Conservation (phyloP, 2,797 vertebrate species). For the Tachyglossus aculeatus region DNA sequence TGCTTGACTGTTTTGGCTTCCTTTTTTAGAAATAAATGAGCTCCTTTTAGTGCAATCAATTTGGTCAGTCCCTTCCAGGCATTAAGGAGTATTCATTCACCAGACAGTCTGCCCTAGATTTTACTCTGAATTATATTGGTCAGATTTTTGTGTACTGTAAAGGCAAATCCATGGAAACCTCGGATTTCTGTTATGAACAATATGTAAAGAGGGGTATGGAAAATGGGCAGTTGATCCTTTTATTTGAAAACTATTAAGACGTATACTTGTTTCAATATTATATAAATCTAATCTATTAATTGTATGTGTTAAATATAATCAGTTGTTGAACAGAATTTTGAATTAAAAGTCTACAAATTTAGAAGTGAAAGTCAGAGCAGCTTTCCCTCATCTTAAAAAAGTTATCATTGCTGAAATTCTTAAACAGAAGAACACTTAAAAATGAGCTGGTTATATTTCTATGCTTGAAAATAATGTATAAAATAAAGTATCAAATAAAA, state of each 20-base stretch:
- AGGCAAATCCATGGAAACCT: constrained; percentile 26
- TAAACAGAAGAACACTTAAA: too few relatives aligned
- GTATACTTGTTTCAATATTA: too few relatives aligned
- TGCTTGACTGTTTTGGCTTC: constrained; percentile 46
- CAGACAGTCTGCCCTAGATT: constrained; percentile 56
- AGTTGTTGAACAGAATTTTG: too few relatives aligned
- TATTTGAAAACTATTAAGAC: constrained; percentile 9
- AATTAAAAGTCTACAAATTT: too few relatives aligned
- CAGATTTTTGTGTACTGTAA: constrained; percentile 57
- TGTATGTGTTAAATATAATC: too few relatives aligned
- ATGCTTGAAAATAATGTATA: too few relatives aligned
- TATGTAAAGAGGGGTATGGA: constrained; percentile 14
- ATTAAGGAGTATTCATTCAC: constrained; percentile 31
- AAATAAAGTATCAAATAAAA: too few relatives aligned
- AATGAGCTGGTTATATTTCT: too few relatives aligned
- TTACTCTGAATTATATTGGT: constrained; percentile 54
- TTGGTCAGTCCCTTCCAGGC: constrained; percentile 57
- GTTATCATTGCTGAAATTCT: too few relatives aligned
- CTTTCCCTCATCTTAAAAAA: too few relatives aligned
- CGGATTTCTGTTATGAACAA: constrained; percentile 28
- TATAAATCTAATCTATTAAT: too few relatives aligned
- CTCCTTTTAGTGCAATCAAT: constrained; percentile 48
- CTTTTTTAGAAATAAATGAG: background rate
- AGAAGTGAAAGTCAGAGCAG: too few relatives aligned
- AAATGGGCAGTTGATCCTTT: constrained; percentile 26